phyloP scores from a whole-genome alignment of 2,113 vertebrate genomes.

The Pungitius pungitius region DNA sequence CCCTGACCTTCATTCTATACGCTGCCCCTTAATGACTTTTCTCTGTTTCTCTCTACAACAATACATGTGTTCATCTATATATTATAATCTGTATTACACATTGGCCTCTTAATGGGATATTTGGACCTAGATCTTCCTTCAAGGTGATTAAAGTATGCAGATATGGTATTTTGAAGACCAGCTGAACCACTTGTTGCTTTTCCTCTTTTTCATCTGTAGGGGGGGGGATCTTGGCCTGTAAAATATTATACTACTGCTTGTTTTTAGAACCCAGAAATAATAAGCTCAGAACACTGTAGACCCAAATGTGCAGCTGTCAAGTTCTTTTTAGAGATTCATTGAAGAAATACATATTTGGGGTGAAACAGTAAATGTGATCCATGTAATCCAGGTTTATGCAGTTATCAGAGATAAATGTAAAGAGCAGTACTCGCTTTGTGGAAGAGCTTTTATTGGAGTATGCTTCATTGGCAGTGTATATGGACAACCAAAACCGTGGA shows the following conservation, averaged over 20 bases:
- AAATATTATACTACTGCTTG: neutral
- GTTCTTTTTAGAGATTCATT: neutral
- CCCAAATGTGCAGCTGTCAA: neutral
- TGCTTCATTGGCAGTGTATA: neutral
- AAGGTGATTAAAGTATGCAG: neutral
- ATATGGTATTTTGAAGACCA: neutral
- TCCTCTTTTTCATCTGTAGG: conserved; percentile 4
- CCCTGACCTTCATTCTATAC: conserved; percentile 61
- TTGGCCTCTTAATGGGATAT: neutral
- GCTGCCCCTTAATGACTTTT: conserved; percentile 39
- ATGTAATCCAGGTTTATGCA: neutral
- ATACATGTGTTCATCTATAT: conserved; percentile 16
- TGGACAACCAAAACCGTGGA: neutral
- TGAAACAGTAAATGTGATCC: neutral
- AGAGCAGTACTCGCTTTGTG: neutral
- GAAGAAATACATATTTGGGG: neutral
- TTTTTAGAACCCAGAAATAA: neutral
- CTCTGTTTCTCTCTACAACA: conserved; percentile 3
- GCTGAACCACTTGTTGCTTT: neutral
- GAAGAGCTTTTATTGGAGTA: neutral
- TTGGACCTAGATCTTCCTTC: neutral
- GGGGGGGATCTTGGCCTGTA: neutral
- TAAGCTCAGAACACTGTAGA: neutral
- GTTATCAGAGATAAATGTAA: neutral
- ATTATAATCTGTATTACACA: neutral